Conservation (phyloP, 2,113 vertebrate genomes). For the Nipponia nippon region DNA sequence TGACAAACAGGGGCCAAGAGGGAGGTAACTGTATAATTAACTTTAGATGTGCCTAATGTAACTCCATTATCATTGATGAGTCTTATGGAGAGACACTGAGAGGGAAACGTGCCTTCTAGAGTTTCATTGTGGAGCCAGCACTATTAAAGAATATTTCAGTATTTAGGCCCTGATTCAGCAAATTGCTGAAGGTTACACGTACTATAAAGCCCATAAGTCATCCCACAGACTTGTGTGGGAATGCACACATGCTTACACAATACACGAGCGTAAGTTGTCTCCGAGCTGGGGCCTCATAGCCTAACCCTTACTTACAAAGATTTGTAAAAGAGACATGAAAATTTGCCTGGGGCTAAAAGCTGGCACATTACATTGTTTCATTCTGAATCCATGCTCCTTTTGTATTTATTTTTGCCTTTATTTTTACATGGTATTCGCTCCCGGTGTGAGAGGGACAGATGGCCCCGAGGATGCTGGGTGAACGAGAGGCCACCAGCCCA, state of each 20-base stretch:
- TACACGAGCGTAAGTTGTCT: rapidly evolving
- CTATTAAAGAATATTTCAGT: conserved; percentile 41
- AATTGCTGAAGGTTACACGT: background rate
- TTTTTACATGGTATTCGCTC: background rate
- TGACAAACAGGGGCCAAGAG: conserved; percentile 23
- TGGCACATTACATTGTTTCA: background rate
- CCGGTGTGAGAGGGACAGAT: rapidly evolving
- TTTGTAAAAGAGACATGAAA: background rate
- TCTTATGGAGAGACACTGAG: conserved; percentile 32
- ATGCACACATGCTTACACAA: background rate
- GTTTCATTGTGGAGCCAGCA: conserved; percentile 42
- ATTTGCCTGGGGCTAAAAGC: background rate
- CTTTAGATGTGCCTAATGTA: conserved; percentile 60
- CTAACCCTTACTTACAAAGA: background rate
- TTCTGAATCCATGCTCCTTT: background rate
- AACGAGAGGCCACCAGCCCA: background rate
- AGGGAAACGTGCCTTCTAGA: conserved; percentile 55
- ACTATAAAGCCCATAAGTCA: background rate
- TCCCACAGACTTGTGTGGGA: background rate
- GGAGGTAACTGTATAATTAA: conserved; percentile 38
- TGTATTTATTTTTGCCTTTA: background rate
- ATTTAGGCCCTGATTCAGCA: conserved; percentile 50
- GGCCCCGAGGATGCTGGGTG: rapidly evolving
- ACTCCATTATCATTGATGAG: conserved; percentile 58
- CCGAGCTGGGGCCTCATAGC: background rate